Conservation (phyloP, 2,888 invertebrate genomes). For the Athripsodes cinereus region DNA sequence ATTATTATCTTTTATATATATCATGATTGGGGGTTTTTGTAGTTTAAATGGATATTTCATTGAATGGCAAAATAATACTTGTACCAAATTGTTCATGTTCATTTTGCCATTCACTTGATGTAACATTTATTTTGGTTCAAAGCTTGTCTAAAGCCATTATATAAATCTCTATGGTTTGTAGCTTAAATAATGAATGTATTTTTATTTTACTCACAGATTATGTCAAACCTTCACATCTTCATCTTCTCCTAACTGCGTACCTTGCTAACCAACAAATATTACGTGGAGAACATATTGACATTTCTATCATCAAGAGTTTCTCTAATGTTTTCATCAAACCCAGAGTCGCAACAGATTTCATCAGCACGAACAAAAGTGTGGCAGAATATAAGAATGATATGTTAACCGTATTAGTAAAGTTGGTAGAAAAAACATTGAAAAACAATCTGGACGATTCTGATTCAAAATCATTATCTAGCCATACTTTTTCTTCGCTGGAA, state of each 20-base stretch:
- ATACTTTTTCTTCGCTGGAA: slow-evolving; percentile 41
- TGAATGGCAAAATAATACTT: too few relatives aligned
- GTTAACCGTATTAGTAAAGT: slow-evolving; percentile 36
- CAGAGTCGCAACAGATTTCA: slow-evolving; percentile 39
- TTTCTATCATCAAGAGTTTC: slow-evolving; percentile 54
- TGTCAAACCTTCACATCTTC: slow-evolving; percentile 56
- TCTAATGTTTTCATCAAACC: slow-evolving; percentile 62
- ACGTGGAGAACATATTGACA: slow-evolving; percentile 50
- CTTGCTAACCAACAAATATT: slow-evolving; percentile 59
- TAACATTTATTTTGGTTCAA: too few relatives aligned
- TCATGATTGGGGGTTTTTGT: too few relatives aligned
- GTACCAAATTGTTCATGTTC: too few relatives aligned
- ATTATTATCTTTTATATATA: too few relatives aligned
- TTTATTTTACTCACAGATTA: slow-evolving; percentile 36
- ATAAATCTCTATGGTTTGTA: too few relatives aligned
- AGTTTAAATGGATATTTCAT: too few relatives aligned
- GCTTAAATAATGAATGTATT: too few relatives aligned
- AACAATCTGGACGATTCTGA: slow-evolving; percentile 12
- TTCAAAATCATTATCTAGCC: slow-evolving; percentile 29
- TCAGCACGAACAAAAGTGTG: slow-evolving; percentile 39
- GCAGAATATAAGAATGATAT: slow-evolving; percentile 47
- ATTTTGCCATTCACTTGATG: too few relatives aligned
- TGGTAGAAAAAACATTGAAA: slow-evolving; percentile 14
- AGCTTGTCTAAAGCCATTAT: too few relatives aligned
- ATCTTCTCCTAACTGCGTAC: slow-evolving; percentile 60